These are phyloP conservation scores for Phaonia tiefii DNA, from an alignment of 2,888 invertebrate genomes.

Conservation along the genomic window DNA sequence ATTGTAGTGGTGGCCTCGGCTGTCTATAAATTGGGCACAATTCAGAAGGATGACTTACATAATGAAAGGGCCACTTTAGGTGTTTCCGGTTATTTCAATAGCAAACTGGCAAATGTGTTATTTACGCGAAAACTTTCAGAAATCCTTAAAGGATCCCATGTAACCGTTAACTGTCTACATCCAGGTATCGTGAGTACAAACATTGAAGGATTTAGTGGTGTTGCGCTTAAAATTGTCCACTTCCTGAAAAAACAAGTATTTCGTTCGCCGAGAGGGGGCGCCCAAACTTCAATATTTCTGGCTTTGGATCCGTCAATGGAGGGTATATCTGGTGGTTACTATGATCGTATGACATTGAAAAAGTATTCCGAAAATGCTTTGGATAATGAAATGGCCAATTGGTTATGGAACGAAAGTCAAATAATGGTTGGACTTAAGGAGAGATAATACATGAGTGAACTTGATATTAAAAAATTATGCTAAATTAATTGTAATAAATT, in stretches of 20 bases:
- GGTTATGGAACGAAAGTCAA: slow-evolving; percentile 61
- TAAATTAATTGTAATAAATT: too few relatives aligned
- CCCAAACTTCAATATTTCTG: slow-evolving; percentile 55
- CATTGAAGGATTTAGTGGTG: slow-evolving; percentile 66
- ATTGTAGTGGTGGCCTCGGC: slow-evolving; percentile 89
- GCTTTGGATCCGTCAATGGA: slow-evolving; percentile 56
- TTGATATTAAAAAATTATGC: too few relatives aligned
- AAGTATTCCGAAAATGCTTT: slow-evolving; percentile 33
- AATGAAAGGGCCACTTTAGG: slow-evolving; percentile 85
- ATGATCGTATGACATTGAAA: slow-evolving; percentile 52
- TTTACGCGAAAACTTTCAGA: slow-evolving; percentile 82
- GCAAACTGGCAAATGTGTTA: slow-evolving; percentile 90
- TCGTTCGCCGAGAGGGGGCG: slow-evolving; percentile 51
- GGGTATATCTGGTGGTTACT: slow-evolving; percentile 45
- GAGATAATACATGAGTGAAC: too few relatives aligned
- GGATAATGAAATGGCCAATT: slow-evolving; percentile 60
- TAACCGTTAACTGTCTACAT: slow-evolving; percentile 58
- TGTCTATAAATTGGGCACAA: slow-evolving; percentile 85
- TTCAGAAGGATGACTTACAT: slow-evolving; percentile 87
- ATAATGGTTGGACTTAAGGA: slow-evolving; percentile 53
- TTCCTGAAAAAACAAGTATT: slow-evolving; percentile 58
- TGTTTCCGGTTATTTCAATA: slow-evolving; percentile 86
- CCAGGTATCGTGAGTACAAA: slow-evolving; percentile 75
- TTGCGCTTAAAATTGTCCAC: slow-evolving; percentile 41
- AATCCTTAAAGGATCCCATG: slow-evolving; percentile 17